Evolutionary conservation across 2,113 vertebrate species (phyloP).

Genomic region (Recurvirostra avosetta): DNA sequence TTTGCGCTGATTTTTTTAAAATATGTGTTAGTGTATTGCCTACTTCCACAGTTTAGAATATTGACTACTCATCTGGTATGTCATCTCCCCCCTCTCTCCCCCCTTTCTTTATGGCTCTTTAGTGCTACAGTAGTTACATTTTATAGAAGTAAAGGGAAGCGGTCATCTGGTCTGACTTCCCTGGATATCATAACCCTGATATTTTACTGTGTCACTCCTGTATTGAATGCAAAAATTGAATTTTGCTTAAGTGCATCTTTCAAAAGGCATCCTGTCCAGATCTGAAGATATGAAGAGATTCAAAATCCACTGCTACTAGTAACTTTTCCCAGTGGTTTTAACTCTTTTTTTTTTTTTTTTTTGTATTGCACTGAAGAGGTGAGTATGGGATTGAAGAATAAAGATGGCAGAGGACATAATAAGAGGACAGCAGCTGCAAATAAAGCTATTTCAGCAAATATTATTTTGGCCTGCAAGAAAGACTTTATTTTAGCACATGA

Average conservation of each 20-base stretch:
- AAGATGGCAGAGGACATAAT: background rate
- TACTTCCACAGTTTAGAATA: background rate
- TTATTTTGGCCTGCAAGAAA: background rate
- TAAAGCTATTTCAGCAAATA: background rate
- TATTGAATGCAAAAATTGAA: background rate
- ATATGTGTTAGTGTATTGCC: background rate
- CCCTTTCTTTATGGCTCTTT: background rate
- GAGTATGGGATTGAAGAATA: background rate
- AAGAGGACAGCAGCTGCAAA: background rate
- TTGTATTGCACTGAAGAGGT: background rate
- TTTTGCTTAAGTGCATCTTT: background rate
- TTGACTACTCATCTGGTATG: background rate
- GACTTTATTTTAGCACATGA: conserved; percentile 10
- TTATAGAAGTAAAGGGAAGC: background rate
- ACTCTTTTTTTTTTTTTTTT: background rate
- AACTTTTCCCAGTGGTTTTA: background rate
- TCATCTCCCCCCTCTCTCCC: background rate
- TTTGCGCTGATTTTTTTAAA: background rate
- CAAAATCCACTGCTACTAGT: background rate
- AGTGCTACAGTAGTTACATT: background rate
- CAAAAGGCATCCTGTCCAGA: background rate
- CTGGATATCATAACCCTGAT: background rate
- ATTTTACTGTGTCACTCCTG: background rate
- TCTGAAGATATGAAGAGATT: background rate
- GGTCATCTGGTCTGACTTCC: background rate